Evolutionary conservation across 2,113 vertebrate species (phyloP).

Genomic region (Dicerorhinus sumatrensis): DNA sequence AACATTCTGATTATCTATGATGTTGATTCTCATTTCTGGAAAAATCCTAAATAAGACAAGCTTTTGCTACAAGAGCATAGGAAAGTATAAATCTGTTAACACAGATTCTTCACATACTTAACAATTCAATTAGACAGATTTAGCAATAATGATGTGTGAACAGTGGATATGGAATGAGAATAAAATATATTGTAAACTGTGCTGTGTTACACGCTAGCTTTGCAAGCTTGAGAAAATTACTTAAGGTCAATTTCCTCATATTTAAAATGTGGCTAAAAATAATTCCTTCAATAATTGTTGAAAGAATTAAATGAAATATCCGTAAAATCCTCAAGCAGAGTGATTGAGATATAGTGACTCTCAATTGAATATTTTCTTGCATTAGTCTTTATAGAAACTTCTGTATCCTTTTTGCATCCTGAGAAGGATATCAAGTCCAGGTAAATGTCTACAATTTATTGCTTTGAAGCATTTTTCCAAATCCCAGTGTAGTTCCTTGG

Average conservation of each 20-base stretch:
- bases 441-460: not conserved
- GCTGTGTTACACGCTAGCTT: not conserved
- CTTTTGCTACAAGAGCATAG: not conserved
- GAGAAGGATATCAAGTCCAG: not conserved
- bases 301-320: not conserved
- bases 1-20: not conserved
- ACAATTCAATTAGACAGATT: not conserved
- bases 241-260: not conserved
- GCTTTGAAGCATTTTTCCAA: not conserved
- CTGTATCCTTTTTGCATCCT: not conserved
- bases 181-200: not conserved
- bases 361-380: not conserved
- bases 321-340: not conserved
- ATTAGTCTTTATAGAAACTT: not conserved
- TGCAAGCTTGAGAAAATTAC: not conserved
- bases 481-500: not conserved
- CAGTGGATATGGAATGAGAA: not conserved
- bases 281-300: not conserved
- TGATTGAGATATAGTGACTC: not conserved
- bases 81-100: not conserved
- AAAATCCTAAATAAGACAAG: not conserved
- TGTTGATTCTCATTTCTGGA: not conserved
- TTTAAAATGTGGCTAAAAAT: not conserved
- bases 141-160: not conserved
- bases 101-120: not conserved